Conservation (phyloP, 2,113 vertebrate species). For the Psammodynastes pulverulentus region DNA sequence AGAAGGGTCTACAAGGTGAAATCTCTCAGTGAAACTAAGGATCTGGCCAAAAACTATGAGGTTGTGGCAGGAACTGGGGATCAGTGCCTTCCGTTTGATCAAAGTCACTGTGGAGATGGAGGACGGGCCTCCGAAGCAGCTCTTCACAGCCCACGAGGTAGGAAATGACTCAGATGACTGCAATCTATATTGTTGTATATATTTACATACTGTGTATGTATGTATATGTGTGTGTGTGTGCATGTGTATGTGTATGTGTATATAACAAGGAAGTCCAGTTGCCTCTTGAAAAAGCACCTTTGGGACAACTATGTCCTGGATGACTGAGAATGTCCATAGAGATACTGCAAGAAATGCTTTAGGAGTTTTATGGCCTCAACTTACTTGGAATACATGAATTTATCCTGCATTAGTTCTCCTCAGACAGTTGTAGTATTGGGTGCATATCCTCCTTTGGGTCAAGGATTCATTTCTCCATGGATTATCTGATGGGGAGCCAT, state of each 20-base stretch:
- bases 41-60: conserved; percentile 90
- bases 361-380: neutral
- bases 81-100: conserved; percentile 95
- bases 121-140: conserved; percentile 89
- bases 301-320: too few relatives aligned
- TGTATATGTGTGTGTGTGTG: too few relatives aligned
- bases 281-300: too few relatives aligned
- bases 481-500: neutral
- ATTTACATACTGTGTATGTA: too few relatives aligned
- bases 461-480: neutral
- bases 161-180: conserved; percentile 24
- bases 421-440: neutral
- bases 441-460: neutral
- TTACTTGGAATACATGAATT: neutral
- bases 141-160: conserved; percentile 95
- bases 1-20: conserved; percentile 89
- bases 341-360: neutral
- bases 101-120: conserved; percentile 94
- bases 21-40: conserved; percentile 87
- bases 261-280: too few relatives aligned
- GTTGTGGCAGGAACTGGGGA: conserved; percentile 95
- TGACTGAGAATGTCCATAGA: too few relatives aligned
- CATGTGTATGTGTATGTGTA: too few relatives aligned
- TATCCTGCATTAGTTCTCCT: neutral
- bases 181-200: too few relatives aligned